phyloP scores from a whole-genome alignment of 2,113 vertebrate species.

The Mirza zaza region DNA sequence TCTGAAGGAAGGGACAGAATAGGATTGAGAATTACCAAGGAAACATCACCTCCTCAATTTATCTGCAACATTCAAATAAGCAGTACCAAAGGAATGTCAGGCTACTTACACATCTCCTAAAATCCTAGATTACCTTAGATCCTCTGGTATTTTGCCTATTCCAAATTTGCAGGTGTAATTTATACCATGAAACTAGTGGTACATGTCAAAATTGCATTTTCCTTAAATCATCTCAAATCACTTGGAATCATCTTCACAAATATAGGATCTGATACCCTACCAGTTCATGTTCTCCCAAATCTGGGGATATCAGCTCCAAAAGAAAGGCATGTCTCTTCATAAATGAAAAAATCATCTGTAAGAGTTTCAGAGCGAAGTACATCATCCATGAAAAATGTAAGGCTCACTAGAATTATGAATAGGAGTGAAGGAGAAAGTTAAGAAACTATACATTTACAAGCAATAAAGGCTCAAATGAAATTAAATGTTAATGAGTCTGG shows the following conservation, averaged over 20 bases:
- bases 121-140: background rate
- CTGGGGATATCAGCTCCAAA: background rate
- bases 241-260: background rate
- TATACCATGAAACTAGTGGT: background rate
- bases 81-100: background rate
- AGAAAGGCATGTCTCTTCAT: background rate
- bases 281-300: background rate
- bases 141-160: background rate
- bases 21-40: background rate
- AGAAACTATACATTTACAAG: conserved; percentile 65
- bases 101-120: background rate
- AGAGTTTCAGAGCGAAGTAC: background rate
- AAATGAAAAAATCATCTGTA: conserved; percentile 4
- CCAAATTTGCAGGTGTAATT: background rate
- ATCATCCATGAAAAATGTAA: conserved; percentile 9
- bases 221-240: background rate
- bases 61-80: conserved; percentile 12
- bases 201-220: conserved; percentile 30
- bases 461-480: conserved; percentile 67
- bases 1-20: background rate
- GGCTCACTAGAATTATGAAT: conserved; percentile 53
- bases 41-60: background rate
- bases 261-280: background rate
- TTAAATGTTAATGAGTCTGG: conserved; percentile 67
- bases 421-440: conserved; percentile 53